Conservation (phyloP, 2,113 vertebrate species). For the Carassius gibelio region DNA sequence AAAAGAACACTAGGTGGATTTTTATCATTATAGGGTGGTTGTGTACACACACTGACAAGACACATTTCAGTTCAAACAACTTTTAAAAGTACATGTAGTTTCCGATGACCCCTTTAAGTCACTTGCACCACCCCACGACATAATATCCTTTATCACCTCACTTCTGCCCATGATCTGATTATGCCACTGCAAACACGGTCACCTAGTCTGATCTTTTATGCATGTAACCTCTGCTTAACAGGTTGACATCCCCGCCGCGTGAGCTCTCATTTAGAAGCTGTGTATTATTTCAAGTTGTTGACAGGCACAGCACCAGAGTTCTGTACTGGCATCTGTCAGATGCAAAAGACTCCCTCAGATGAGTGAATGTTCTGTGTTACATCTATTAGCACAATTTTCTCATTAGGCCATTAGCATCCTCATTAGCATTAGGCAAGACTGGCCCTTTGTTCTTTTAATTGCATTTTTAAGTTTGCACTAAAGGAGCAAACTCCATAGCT, state of each 20-base stretch:
- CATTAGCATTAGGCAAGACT: constrained; percentile 44
- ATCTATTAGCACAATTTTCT: constrained; percentile 54
- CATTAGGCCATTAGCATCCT: constrained; percentile 51
- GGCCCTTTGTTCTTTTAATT: constrained; percentile 57
- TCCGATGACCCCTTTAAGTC: background rate
- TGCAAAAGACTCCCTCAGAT: constrained; percentile 47
- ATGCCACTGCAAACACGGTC: constrained; percentile 42
- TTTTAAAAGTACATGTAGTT: no score
- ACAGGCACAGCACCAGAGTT: constrained; percentile 21
- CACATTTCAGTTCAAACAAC: no score
- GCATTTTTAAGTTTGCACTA: constrained; percentile 49
- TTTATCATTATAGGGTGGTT: no score
- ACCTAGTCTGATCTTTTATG: constrained; percentile 30
- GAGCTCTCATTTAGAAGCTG: constrained; percentile 37
- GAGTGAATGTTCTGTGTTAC: constrained; percentile 36
- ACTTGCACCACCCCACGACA: constrained; percentile 43
- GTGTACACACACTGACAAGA: no score
- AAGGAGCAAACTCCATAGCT: constrained; percentile 25
- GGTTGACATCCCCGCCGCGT: constrained; percentile 10
- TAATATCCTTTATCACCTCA: constrained; percentile 46
- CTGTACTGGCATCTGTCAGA: constrained; percentile 49
- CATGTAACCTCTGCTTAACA: constrained; percentile 26
- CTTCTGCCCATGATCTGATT: constrained; percentile 29
- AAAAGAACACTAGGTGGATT: no score
- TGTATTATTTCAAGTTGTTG: constrained; percentile 43